Conservation (phyloP, 2,888 invertebrate species). For the Heliconius charithonia region DNA sequence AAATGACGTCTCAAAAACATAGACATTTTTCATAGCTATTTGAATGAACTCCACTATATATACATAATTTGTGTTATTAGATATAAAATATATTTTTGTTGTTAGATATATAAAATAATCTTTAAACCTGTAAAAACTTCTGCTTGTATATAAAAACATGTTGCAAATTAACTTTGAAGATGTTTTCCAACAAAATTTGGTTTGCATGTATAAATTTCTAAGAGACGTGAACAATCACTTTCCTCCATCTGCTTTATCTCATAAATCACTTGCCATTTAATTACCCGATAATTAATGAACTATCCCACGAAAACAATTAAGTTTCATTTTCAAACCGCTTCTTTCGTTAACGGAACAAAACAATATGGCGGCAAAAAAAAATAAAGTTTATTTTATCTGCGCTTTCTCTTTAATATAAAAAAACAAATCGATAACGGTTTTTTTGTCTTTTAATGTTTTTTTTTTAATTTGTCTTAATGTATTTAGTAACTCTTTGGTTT, state of each 20-base stretch:
- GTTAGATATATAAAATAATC: too few relatives aligned
- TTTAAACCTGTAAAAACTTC: too few relatives aligned
- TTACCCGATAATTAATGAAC: slow-evolving; percentile 40
- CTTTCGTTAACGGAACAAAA: slow-evolving; percentile 38
- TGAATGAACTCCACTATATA: too few relatives aligned
- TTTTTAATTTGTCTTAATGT: background rate
- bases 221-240: slow-evolving; percentile 17
- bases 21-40: too few relatives aligned
- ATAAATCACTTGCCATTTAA: slow-evolving; percentile 40
- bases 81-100: too few relatives aligned
- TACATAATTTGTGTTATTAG: too few relatives aligned
- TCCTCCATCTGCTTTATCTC: slow-evolving; percentile 38
- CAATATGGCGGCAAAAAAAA: slow-evolving; percentile 39
- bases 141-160: too few relatives aligned
- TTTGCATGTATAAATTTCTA: slow-evolving; percentile 19
- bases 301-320: slow-evolving; percentile 41
- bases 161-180: background rate
- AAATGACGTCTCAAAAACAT: too few relatives aligned
- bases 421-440: background rate
- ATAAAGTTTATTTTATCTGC: slow-evolving; percentile 23
- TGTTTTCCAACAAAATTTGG: background rate
- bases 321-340: slow-evolving; percentile 34
- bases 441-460: background rate
- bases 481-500: background rate
- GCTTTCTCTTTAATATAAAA: slow-evolving; percentile 27